Evolutionary conservation across 1,140 invertebrate species (phyloP).

Genomic region (Latrodectus geometricus): DNA sequence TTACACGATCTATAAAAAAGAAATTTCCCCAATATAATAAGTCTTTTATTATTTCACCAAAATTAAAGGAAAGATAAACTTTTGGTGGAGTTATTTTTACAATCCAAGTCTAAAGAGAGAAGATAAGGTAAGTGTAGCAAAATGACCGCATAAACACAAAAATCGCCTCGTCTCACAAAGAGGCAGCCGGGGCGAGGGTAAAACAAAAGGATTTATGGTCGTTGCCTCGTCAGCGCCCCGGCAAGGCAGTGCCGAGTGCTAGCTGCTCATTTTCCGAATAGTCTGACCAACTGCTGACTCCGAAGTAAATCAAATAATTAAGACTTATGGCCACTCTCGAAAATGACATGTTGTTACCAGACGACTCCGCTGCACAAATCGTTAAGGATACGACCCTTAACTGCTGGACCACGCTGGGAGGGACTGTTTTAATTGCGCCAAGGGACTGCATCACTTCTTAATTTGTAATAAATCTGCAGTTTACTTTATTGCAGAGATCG

Average conservation of each 20-base stretch:
- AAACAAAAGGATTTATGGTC: constrained; percentile 6
- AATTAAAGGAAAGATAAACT: no score
- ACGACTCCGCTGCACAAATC: background rate
- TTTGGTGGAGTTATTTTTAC: no score
- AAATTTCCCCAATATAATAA: no score
- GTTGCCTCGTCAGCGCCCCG: constrained; percentile 1
- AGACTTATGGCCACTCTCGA: constrained; percentile 1
- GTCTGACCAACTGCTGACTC: constrained; percentile 1
- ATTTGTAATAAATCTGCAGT: background rate
- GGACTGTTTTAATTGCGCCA: background rate
- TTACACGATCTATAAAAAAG: no score
- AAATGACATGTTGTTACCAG: constrained; percentile 1
- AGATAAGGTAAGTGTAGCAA: no score
- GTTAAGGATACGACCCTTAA: background rate
- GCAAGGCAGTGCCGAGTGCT: background rate
- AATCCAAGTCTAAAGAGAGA: no score
- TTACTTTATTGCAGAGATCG: no score
- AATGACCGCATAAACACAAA: background rate
- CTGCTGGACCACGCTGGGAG: background rate
- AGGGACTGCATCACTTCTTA: background rate
- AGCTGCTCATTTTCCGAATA: constrained; percentile 1
- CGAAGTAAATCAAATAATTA: constrained; percentile 16
- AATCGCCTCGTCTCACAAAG: background rate
- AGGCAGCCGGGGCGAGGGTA: background rate
- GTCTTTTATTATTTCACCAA: no score